Conservation (phyloP, 1,140 invertebrate species). For the Uloborus diversus region DNA sequence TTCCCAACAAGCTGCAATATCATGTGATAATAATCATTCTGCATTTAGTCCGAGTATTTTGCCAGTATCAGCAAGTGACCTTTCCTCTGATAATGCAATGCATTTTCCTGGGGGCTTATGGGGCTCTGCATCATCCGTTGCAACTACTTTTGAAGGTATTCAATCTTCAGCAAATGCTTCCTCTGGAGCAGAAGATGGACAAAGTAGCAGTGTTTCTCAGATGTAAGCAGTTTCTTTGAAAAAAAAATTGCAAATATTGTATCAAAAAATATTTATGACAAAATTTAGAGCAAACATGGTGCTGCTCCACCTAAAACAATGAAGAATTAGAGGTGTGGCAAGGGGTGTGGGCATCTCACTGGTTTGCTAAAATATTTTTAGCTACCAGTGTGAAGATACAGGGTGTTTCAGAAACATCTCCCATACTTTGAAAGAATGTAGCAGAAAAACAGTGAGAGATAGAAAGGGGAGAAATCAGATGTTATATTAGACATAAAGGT, state of each 20-base stretch:
- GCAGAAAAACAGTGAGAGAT: too few relatives aligned
- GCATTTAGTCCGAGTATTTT: conserved; percentile 33
- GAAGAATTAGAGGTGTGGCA: too few relatives aligned
- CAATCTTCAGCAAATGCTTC: conserved; percentile 20
- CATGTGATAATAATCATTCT: conserved; percentile 40
- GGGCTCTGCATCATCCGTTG: conserved; percentile 45
- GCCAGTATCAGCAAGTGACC: conserved; percentile 38
- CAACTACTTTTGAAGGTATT: conserved; percentile 36
- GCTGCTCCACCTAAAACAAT: too few relatives aligned
- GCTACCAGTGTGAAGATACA: too few relatives aligned
- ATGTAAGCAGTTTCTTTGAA: conserved; percentile 28
- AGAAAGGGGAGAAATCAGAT: too few relatives aligned
- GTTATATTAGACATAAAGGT: too few relatives aligned
- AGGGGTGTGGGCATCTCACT: too few relatives aligned
- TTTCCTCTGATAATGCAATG: conserved; percentile 47
- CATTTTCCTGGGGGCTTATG: conserved; percentile 44
- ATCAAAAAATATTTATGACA: too few relatives aligned
- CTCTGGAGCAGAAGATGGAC: conserved; percentile 33
- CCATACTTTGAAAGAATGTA: too few relatives aligned
- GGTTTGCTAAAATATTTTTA: too few relatives aligned
- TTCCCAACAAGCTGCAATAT: neutral
- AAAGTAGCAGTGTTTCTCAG: conserved; percentile 15
- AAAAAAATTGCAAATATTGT: neutral
- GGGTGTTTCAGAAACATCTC: too few relatives aligned
- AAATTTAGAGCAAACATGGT: too few relatives aligned